A percentile compares a stretch with the other conserved stretches of the same genome.
phyloP scores from a whole-genome alignment of 2,113 vertebrate genomes.

The Sigmodon hispidus region DNA sequence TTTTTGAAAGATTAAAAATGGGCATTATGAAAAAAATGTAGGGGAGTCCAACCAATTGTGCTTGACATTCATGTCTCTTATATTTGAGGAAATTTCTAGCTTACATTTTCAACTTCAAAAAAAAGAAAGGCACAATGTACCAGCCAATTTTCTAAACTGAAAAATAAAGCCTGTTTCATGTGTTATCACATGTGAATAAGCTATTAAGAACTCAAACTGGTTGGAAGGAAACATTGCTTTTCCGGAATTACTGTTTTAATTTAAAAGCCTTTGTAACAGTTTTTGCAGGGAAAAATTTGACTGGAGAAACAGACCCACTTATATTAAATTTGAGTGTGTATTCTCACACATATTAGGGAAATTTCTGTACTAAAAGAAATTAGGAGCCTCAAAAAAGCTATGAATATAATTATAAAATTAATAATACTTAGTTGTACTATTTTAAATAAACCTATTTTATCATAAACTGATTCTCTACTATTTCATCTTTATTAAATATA shows the following conservation, averaged over 20 bases:
- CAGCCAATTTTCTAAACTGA: conserved; percentile 62
- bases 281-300: conserved; percentile 54
- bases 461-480: neutral
- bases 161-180: conserved; percentile 61
- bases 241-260: conserved; percentile 60
- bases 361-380: conserved; percentile 18
- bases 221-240: conserved; percentile 54
- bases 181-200: conserved; percentile 59
- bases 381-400: neutral
- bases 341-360: conserved; percentile 21
- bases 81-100: conserved; percentile 54
- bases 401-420: conserved; percentile 46
- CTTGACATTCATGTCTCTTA: conserved; percentile 59
- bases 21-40: conserved; percentile 47
- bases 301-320: conserved; percentile 20
- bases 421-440: neutral
- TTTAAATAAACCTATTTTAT: conserved; percentile 38
- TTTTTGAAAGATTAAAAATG: conserved; percentile 43
- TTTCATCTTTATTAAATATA: neutral
- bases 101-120: conserved; percentile 46
- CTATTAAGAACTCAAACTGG: conserved; percentile 46
- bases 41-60: neutral
- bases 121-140: conserved; percentile 45
- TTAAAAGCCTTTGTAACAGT: conserved; percentile 48
- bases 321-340: conserved; percentile 50